Percentiles rank a stretch among this genome's conserved stretches.
Conservation (phyloP, 2,113 vertebrate genomes). For the Rhombomys opimus region DNA sequence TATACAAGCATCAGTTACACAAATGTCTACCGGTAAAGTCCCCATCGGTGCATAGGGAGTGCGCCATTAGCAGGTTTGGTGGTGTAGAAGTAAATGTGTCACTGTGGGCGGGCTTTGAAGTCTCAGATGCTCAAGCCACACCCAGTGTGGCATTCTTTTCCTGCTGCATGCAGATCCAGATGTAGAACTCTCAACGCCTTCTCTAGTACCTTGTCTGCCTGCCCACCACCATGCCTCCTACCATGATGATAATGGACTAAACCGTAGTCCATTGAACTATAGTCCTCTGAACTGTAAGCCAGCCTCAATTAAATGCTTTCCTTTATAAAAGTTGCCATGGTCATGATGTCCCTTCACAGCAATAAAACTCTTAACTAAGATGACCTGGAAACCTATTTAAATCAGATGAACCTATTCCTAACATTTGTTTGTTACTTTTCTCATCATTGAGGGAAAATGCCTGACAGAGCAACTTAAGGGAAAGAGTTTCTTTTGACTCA, state of each 20-base stretch:
- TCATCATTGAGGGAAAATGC: background rate
- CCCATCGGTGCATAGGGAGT: background rate
- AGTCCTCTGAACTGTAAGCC: background rate
- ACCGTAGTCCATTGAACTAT: background rate
- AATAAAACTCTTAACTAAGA: background rate
- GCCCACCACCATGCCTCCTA: background rate
- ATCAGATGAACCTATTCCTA: background rate
- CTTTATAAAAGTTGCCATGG: background rate
- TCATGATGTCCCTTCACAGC: background rate
- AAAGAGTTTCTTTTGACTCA: background rate
- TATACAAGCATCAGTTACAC: background rate
- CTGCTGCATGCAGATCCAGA: background rate
- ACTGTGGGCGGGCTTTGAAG: background rate
- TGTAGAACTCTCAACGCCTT: background rate
- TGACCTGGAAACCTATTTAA: background rate
- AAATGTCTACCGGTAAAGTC: background rate
- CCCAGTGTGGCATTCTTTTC: background rate
- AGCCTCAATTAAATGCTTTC: background rate
- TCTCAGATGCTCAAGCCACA: background rate
- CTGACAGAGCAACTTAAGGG: background rate
- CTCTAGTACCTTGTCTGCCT: background rate
- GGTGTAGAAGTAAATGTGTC: background rate
- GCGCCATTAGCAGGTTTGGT: background rate
- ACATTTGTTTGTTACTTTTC: background rate
- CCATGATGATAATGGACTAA: background rate